phyloP scores from a whole-genome alignment of 2,113 vertebrate species.

The Pogonocichla stellata region DNA sequence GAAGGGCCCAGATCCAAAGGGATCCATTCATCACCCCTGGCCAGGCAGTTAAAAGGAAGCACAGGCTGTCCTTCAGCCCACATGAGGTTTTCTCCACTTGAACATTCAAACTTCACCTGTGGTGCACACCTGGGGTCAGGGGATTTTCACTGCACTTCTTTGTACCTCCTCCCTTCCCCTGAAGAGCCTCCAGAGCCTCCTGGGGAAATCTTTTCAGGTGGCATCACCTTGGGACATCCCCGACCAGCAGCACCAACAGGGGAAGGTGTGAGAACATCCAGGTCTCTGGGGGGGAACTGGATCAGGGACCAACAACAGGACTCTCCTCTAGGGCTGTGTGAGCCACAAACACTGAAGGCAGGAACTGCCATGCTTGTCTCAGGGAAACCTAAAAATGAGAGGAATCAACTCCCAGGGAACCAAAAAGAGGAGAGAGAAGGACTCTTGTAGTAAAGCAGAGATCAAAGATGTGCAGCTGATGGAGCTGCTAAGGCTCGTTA shows the following conservation, averaged over 20 bases:
- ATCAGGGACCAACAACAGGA: background rate
- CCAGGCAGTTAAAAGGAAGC: background rate
- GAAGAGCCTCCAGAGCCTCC: background rate
- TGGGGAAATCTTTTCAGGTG: background rate
- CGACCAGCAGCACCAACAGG: accelerated
- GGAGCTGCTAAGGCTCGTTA: constrained; percentile 39
- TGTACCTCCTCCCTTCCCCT: background rate
- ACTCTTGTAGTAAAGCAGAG: background rate
- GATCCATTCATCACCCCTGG: background rate
- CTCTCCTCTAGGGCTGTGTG: background rate
- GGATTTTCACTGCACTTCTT: background rate
- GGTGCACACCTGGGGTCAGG: accelerated
- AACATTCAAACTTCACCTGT: accelerated
- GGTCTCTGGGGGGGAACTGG: background rate
- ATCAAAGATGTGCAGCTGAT: constrained; percentile 12
- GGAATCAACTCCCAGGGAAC: background rate
- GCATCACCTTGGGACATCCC: background rate
- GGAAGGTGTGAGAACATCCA: background rate
- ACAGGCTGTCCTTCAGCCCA: background rate
- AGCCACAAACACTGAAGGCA: background rate
- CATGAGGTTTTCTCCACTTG: accelerated
- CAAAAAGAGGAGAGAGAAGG: background rate
- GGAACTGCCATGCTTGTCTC: accelerated
- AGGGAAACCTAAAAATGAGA: background rate
- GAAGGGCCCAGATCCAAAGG: background rate